phyloP scores from a whole-genome alignment of 2,797 vertebrate genomes.

The Denticeps clupeoides region DNA sequence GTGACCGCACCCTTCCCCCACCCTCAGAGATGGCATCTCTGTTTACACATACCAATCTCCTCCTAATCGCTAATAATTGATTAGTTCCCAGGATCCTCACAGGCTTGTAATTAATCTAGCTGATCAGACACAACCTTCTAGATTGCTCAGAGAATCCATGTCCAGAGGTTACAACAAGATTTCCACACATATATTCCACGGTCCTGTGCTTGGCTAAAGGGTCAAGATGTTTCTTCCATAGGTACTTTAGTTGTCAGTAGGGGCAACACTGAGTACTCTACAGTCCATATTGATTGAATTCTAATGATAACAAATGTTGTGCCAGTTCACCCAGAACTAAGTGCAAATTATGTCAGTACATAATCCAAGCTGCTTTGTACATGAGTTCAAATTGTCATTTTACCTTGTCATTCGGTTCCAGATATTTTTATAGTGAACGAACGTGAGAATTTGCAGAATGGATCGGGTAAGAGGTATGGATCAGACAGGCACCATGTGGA shows the following conservation, averaged over 20 bases:
- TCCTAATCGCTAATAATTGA: conserved; percentile 22
- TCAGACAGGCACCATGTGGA: no score
- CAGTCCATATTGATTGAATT: not conserved
- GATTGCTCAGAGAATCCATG: no score
- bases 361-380: no score
- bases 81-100: conserved; percentile 6
- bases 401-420: no score
- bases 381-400: no score
- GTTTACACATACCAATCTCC: conserved; percentile 8
- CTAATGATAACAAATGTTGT: no score
- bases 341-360: conserved; percentile 11
- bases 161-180: no score
- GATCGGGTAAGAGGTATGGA: no score
- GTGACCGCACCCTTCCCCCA: not conserved
- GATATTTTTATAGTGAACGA: no score
- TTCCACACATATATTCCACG: not conserved
- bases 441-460: no score
- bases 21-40: not conserved
- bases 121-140: not conserved
- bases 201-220: not conserved
- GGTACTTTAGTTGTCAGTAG: conserved; percentile 15
- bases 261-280: conserved; percentile 14
- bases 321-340: no score
- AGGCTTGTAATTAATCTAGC: conserved; percentile 15
- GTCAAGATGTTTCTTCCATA: not conserved